phyloP scores from a whole-genome alignment of 2,113 vertebrate species.

The Diphyllodes magnificus region DNA sequence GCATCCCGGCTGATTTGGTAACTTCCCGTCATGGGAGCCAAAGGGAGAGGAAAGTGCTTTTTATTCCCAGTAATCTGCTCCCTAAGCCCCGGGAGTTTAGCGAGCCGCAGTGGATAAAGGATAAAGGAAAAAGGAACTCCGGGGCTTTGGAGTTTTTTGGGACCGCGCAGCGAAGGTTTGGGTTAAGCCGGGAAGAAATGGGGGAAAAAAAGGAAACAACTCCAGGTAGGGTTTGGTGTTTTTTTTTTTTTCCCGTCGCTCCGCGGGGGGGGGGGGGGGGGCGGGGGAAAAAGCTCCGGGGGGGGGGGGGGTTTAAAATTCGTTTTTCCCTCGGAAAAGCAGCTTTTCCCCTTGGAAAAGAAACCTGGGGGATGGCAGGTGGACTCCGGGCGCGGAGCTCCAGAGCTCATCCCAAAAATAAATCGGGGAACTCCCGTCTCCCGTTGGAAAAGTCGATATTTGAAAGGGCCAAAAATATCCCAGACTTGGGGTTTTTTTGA shows the following conservation, averaged over 20 bases:
- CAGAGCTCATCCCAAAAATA: neutral
- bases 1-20: constrained; percentile 45
- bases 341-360: neutral
- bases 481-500: rapidly evolving
- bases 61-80: constrained; percentile 66
- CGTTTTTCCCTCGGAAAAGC: neutral
- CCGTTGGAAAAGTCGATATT: rapidly evolving
- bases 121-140: constrained; percentile 28
- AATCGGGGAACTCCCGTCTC: rapidly evolving
- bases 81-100: constrained; percentile 62
- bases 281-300: neutral
- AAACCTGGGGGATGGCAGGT: rapidly evolving
- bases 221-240: constrained; percentile 36
- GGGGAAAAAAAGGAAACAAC: neutral
- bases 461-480: neutral
- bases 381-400: rapidly evolving
- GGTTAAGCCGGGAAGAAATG: neutral
- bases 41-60: constrained; percentile 55
- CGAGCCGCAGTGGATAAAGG: constrained; percentile 53
- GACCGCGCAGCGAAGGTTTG: neutral
- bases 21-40: constrained; percentile 65
- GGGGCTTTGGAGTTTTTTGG: neutral
- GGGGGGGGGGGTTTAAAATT: rapidly evolving
- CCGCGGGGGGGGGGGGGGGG: rapidly evolving
- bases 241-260: neutral